Conservation (phyloP, 2,888 invertebrate species). For the Anoncus sp. region DNA sequence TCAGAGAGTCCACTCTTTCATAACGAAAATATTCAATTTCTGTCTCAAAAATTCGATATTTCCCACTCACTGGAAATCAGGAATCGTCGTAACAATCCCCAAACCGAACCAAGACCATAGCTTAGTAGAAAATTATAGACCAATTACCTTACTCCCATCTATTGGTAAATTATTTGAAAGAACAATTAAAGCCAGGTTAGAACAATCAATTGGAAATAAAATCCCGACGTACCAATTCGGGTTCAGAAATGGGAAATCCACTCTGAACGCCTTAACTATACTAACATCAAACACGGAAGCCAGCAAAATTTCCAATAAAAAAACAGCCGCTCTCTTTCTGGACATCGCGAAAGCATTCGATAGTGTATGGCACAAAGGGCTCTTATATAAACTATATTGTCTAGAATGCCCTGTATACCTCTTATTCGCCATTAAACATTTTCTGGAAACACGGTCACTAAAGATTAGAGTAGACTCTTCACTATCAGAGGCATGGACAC, state of each 20-base stretch:
- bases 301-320: too few relatives aligned
- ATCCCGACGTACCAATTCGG: not conserved
- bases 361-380: not conserved
- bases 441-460: not conserved
- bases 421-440: not conserved
- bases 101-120: constrained; percentile 35
- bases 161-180: constrained; percentile 37
- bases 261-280: not conserved
- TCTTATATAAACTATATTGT: not conserved
- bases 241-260: not conserved
- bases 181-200: constrained; percentile 13
- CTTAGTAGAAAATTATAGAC: constrained; percentile 20
- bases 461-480: not conserved
- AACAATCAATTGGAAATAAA: not conserved
- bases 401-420: not conserved
- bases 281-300: too few relatives aligned
- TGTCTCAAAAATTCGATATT: not conserved
- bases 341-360: not conserved
- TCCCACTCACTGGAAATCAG: constrained; percentile 20
- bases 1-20: too few relatives aligned
- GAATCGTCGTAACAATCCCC: constrained; percentile 14
- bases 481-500: not conserved
- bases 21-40: not conserved
- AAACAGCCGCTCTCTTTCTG: too few relatives aligned
- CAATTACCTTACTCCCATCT: constrained; percentile 32